These are phyloP conservation scores for Solea senegalensis DNA, from an alignment of 2,113 vertebrate species.

Conservation along the genomic window DNA sequence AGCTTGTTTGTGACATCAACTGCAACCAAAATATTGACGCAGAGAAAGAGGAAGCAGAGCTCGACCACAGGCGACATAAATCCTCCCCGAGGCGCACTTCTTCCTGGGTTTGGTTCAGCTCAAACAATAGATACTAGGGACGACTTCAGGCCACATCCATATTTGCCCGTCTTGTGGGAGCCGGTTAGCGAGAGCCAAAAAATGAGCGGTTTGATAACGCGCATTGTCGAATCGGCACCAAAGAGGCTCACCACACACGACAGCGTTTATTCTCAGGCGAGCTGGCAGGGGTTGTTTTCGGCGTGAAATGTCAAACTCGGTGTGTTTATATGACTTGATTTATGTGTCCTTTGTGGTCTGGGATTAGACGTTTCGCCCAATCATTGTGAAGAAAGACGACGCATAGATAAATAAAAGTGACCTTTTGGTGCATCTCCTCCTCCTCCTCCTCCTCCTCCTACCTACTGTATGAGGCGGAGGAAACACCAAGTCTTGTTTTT, in stretches of 20 bases:
- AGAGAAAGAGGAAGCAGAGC: constrained; percentile 58
- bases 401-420: constrained; percentile 1
- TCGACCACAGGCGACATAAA: constrained; percentile 61
- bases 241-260: background rate
- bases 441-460: constrained; percentile 14
- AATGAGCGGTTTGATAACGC: constrained; percentile 47
- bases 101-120: constrained; percentile 43
- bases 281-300: constrained; percentile 14
- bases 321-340: constrained; percentile 55
- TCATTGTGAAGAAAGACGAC: background rate
- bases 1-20: constrained; percentile 62
- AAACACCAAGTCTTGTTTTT: constrained; percentile 1
- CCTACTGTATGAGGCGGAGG: background rate
- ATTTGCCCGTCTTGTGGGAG: constrained; percentile 57
- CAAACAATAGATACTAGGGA: constrained; percentile 60
- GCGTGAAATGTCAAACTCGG: constrained; percentile 45
- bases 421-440: constrained; percentile 29
- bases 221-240: constrained; percentile 39
- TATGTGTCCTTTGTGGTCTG: constrained; percentile 35
- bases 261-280: constrained; percentile 42
- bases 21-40: constrained; percentile 58
- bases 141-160: constrained; percentile 50
- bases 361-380: constrained; percentile 26
- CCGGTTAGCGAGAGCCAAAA: constrained; percentile 25
- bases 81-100: constrained; percentile 62